Base-by-base conservation (phyloP, 2,113 vertebrate genomes). In the Catagonus wagneri region DNA sequence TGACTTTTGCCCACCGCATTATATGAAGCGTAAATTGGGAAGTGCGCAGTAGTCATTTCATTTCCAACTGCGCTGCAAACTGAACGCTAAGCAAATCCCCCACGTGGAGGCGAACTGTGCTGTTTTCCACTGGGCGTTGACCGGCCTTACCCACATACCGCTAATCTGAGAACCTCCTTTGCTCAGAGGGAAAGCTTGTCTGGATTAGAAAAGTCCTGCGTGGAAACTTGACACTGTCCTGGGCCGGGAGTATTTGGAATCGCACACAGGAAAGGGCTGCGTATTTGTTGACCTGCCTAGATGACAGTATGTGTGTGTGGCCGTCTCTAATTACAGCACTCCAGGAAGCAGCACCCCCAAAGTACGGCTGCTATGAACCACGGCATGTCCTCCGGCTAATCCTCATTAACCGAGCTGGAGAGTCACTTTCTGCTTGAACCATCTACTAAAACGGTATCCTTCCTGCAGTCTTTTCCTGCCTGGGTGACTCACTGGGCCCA, bases 331-430 rank as follows among this genome's bases (percentile, higher is more conserved):
- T 98, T 97, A 95, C 80, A 96, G 85, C 88, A 29, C 50, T 97
- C 32, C 96, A 71, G 97, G 95, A 98, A 98, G 93, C 96, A 76
- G 65, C 66, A 97, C 56, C 95, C 91, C 36, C 2, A 80, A 96
- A 98, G 94, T 92, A 72, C 78, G 36, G 0, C 71, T 90, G 97
- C 56, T 56, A 69, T 93, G 96, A 95, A 72, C 50, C 93, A 7
- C 92, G 25, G 87, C 39, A 23, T 63, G 74, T 96, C 78, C 94
- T 72, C 17, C 19, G 7, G 83, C 63, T 96, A 94, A 96, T 95
- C 90, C 75, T 91, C 68, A 50, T 60, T 94, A 68, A 25, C 52
- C 44, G 23, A 91, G 58, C 15, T 63, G 72, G 52, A 63, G 39
- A 89, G 84, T 61, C 81, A 75, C 93, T 96, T 95, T 60, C 83